Evolutionary conservation across 2,888 invertebrate genomes (phyloP).

Genomic region (Drosophila melanosoma): DNA sequence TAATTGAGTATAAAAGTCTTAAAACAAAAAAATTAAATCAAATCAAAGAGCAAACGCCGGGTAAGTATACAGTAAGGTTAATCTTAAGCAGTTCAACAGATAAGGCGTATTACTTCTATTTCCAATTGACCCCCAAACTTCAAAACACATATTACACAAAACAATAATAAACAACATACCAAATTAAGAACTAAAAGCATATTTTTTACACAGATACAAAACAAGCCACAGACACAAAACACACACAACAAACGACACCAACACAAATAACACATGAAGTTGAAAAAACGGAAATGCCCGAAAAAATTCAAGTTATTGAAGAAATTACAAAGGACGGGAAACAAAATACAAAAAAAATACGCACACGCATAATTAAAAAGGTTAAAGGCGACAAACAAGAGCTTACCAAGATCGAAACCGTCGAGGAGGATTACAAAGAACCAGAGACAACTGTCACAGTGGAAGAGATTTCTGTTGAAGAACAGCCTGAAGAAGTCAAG

Average conservation of each 20-base stretch:
- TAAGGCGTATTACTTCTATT: slow-evolving; percentile 84
- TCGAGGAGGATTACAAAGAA: slow-evolving; percentile 56
- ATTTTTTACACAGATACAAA: slow-evolving; percentile 83
- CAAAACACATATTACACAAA: slow-evolving; percentile 82
- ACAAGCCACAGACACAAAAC: slow-evolving; percentile 83
- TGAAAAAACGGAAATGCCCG: slow-evolving; percentile 57
- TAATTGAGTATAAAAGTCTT: slow-evolving; percentile 41
- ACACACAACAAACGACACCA: slow-evolving; percentile 84
- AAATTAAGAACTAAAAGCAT: slow-evolving; percentile 58
- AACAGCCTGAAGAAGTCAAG: slow-evolving; percentile 33
- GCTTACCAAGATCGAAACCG: slow-evolving; percentile 59
- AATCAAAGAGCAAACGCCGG: slow-evolving; percentile 49
- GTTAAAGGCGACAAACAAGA: slow-evolving; percentile 56
- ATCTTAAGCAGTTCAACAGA: slow-evolving; percentile 53
- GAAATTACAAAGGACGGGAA: slow-evolving; percentile 50
- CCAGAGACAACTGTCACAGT: slow-evolving; percentile 54
- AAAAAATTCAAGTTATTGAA: slow-evolving; percentile 51
- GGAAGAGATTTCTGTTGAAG: slow-evolving; percentile 41
- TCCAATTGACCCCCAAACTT: slow-evolving; percentile 61
- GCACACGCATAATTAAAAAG: slow-evolving; percentile 59
- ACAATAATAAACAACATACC: slow-evolving; percentile 47
- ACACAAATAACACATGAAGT: slow-evolving; percentile 71
- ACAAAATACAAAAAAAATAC: slow-evolving; percentile 41
- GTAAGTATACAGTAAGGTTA: slow-evolving; percentile 54
- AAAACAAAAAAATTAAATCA: slow-evolving; percentile 38